A percentile compares a stretch with the other conserved stretches of the same genome.
Evolutionary conservation across 2,888 invertebrate species (phyloP).

Genomic region (Enchytraeus crypticus): DNA sequence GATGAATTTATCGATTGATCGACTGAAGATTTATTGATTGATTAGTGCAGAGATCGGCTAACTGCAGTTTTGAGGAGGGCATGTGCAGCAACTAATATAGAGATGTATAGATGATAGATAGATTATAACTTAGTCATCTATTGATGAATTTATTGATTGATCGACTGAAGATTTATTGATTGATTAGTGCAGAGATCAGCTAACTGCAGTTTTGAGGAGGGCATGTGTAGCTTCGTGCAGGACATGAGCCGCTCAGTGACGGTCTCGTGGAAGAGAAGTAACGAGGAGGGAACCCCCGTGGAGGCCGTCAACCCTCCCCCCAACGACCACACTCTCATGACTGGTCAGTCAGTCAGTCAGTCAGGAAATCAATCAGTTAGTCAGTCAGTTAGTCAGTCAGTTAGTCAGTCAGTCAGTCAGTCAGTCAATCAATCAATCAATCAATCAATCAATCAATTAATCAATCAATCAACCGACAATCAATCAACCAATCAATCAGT

Average conservation of each 20-base stretch:
- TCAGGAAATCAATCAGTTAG: no score
- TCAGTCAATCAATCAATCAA: no score
- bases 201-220: slow-evolving; percentile 17
- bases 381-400: no score
- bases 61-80: slow-evolving; percentile 17
- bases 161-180: neutral
- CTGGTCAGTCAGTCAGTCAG: slow-evolving; percentile 13
- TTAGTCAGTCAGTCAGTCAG: no score
- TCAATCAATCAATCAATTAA: no score
- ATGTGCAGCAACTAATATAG: no score
- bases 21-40: neutral
- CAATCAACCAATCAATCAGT: no score
- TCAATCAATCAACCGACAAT: no score
- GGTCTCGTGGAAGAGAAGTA: slow-evolving; percentile 13
- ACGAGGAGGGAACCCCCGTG: slow-evolving; percentile 12
- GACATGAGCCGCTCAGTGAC: slow-evolving; percentile 8
- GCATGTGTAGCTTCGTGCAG: slow-evolving; percentile 18
- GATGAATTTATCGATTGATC: no score
- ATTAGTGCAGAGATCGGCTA: slow-evolving; percentile 17
- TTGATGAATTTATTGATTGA: no score
- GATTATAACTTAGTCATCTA: no score
- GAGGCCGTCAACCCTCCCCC: slow-evolving; percentile 9
- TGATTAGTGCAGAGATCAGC: slow-evolving; percentile 19
- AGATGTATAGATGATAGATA: no score
- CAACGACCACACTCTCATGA: slow-evolving; percentile 20